Base-by-base conservation (phyloP, 2,113 vertebrate species). In the Uropsilus gracilis region DNA sequence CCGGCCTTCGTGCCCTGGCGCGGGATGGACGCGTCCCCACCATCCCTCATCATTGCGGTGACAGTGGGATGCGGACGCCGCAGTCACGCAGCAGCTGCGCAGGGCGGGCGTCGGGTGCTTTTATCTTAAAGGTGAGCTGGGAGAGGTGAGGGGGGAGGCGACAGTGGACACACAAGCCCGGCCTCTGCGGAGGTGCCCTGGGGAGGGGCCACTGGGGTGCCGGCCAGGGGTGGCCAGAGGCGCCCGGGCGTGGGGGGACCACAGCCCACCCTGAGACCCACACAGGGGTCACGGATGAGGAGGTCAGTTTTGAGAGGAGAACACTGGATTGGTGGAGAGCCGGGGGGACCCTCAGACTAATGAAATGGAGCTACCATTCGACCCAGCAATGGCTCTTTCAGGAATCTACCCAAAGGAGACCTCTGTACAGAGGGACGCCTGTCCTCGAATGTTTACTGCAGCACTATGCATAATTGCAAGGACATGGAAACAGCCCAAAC, bases 1-100 rank as follows among this genome's bases (percentile, higher is more conserved):
- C n/a, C n/a, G n/a, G 69, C 91, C 96, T 98, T 92, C 96, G 95
- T 87, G 96, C 86, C 42, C 0, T 1, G 2, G 92, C 91, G 94
- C 91, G 97, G 96, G 97, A 98, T 86, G 94, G 97, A 97, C 97
- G 97, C 8, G 90, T 90, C 97, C 97, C 98, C 97, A 96, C 96
- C 88, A 91, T 97, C 97, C 87, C 97, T 63, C 91, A 97, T 98
- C 97, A 97, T 34, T 32, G 75, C 89, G 39, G 28, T 94, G 98
- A 98, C 98, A 98, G 97, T 96, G 97, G 95, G 97, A 97, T 96
- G 96, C 89, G 96, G 94, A 81, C 86, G 85, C 64, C 93, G 97
- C 96, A 98, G 98, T 98, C 97, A 97, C 17, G 63, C 78, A 88
- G 97, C 83, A n/a, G n/a, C 91, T 90, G 75, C 97, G 97, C 96